These are phyloP conservation scores for Hemaris fuciformis DNA, from an alignment of 2,888 invertebrate species.

Conservation along the genomic window DNA sequence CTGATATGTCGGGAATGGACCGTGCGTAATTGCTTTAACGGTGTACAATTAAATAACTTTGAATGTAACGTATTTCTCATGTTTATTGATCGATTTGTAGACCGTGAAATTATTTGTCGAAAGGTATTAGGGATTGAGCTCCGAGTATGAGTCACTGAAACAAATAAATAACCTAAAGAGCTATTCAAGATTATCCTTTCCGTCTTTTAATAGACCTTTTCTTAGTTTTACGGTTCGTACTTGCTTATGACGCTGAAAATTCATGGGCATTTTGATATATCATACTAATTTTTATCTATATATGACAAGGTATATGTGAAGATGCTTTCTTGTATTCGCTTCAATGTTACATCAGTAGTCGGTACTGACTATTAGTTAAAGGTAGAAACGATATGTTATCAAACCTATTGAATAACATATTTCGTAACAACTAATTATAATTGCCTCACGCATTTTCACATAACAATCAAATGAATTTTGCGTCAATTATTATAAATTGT, in stretches of 20 bases:
- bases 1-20: background rate
- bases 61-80: background rate
- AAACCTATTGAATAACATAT: background rate
- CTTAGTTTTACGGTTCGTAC: no score
- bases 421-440: background rate
- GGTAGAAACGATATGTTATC: background rate
- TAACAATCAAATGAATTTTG: background rate
- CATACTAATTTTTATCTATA: no score
- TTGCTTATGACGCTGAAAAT: no score
- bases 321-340: no score
- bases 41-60: constrained; percentile 3
- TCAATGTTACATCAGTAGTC: no score
- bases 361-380: no score
- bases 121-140: background rate
- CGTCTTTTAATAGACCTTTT: no score
- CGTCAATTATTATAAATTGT: background rate
- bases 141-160: background rate
- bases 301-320: no score
- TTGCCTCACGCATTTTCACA: background rate
- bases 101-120: background rate
- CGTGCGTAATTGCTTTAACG: background rate
- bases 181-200: background rate
- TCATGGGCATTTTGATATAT: no score
- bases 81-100: background rate
- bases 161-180: background rate